A percentile compares a stretch with the other conserved stretches of the same genome.
These are phyloP conservation scores for Drosophila dives DNA, from an alignment of 2,888 invertebrate genomes.

Conservation along the genomic window DNA sequence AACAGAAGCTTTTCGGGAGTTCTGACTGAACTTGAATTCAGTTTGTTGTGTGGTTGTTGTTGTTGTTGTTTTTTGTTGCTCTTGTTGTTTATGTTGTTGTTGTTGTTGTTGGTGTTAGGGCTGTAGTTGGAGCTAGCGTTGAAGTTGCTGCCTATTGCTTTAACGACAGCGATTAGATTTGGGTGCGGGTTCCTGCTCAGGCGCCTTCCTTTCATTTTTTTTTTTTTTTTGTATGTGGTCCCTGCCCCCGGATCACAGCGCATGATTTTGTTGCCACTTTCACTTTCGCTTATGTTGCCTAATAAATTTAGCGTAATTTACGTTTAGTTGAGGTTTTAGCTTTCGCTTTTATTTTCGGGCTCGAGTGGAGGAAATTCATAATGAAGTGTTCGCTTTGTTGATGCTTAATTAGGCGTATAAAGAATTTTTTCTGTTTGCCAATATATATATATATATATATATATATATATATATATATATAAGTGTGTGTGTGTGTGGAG, in stretches of 20 bases:
- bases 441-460: background rate
- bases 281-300: conserved; percentile 52
- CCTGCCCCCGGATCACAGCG: conserved; percentile 6
- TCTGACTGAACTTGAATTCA: conserved; percentile 27
- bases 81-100: background rate
- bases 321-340: conserved; percentile 69
- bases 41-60: background rate
- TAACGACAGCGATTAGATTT: conserved; percentile 71
- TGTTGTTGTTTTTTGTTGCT: background rate
- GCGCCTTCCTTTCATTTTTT: background rate
- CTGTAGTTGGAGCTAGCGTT: conserved; percentile 16
- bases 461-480: background rate
- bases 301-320: conserved; percentile 78
- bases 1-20: conserved; percentile 27
- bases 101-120: conserved; percentile 10
- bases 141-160: conserved; percentile 53
- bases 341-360: conserved; percentile 25
- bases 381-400: conserved; percentile 79
- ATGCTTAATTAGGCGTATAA: conserved; percentile 80
- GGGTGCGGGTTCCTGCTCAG: conserved; percentile 30
- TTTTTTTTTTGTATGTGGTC: background rate
- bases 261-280: conserved; percentile 50
- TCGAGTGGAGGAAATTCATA: conserved; percentile 73
- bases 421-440: conserved; percentile 69
- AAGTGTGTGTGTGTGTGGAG: conserved; percentile 14